A percentile compares a stretch with the other conserved stretches of the same genome.
phyloP scores from a whole-genome alignment of 2,113 vertebrate species.

The Leucoraja erinaceus region DNA sequence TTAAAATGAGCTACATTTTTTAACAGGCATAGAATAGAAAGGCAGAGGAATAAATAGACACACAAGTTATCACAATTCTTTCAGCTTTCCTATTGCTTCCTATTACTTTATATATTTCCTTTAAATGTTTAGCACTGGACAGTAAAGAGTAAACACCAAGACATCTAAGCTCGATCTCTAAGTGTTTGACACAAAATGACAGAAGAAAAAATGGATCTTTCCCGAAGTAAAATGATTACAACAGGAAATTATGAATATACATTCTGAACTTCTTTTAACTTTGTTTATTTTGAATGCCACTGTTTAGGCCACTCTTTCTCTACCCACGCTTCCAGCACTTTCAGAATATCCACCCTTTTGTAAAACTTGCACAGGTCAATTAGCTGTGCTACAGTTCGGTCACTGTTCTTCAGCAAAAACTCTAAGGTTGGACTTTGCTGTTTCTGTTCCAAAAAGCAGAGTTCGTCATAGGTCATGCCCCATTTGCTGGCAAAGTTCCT shows the following conservation, averaged over 20 bases:
- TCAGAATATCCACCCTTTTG: conserved; percentile 84
- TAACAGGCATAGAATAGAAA: too few relatives aligned
- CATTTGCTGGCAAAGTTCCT: conserved; percentile 97
- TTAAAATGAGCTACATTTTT: conserved; percentile 16
- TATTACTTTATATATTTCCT: not conserved
- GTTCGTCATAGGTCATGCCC: conserved; percentile 95
- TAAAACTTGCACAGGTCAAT: conserved; percentile 86
- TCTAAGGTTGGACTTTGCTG: conserved; percentile 87
- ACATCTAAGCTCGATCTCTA: not conserved
- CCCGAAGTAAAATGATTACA: not conserved
- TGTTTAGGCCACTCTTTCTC: conserved; percentile 88
- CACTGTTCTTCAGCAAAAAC: conserved; percentile 84
- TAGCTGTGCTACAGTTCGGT: conserved; percentile 84
- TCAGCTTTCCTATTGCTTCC: not conserved
- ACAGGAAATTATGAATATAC: not conserved
- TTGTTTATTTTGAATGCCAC: conserved; percentile 52
- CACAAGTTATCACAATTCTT: not conserved
- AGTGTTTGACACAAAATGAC: not conserved
- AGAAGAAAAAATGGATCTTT: not conserved
- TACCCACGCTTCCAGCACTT: conserved; percentile 83
- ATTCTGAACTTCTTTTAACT: not conserved
- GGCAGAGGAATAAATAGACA: not conserved
- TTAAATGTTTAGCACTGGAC: not conserved
- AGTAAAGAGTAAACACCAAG: not conserved
- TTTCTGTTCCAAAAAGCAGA: conserved; percentile 86